Base-by-base conservation (phyloP, 2,888 invertebrate genomes). In the Hololepta plana region DNA sequence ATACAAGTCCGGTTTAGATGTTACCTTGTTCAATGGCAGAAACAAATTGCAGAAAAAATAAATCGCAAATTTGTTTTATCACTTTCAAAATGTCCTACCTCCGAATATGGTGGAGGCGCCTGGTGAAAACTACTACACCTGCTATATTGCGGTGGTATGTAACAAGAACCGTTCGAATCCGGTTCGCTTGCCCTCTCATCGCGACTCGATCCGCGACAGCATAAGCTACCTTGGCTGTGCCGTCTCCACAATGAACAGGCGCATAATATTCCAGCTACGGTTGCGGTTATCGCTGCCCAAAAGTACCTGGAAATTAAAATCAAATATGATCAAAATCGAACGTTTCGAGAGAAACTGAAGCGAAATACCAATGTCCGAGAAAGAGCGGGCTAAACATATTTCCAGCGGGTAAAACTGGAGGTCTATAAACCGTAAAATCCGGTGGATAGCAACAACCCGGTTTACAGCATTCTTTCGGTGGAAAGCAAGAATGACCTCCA, bases 1-100 rank as follows among this genome's bases (percentile, higher is more conserved):
- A 47, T 84, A 84, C 6, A 84, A 57, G 46, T 84, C 82, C 6
- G 84, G 84, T 42, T 84, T 84, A 8, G 82, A 75, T 30, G 82
- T 76, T 36, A 82, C 82, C 81, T 81, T n/a, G n/a, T n/a, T n/a
- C n/a, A n/a, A n/a, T n/a, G n/a, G n/a, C n/a, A n/a, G n/a, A n/a
- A n/a, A n/a, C n/a, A n/a, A n/a, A n/a, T n/a, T n/a, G n/a, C n/a
- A n/a, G n/a, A n/a, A n/a, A n/a, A n/a, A n/a, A n/a, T n/a, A n/a
- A n/a, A n/a, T n/a, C n/a, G n/a, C n/a, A n/a, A n/a, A n/a, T n/a
- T n/a, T n/a, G n/a, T n/a, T n/a, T n/a, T n/a, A n/a, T n/a, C n/a
- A n/a, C n/a, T n/a, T n/a, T n/a, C n/a, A n/a, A n/a, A n/a, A n/a
- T n/a, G n/a, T n/a, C n/a, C 42, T 52, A 81, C 82, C 69, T 82